These are phyloP conservation scores for Streptopelia turtur DNA, from an alignment of 2,797 vertebrate species.

Conservation along the genomic window DNA sequence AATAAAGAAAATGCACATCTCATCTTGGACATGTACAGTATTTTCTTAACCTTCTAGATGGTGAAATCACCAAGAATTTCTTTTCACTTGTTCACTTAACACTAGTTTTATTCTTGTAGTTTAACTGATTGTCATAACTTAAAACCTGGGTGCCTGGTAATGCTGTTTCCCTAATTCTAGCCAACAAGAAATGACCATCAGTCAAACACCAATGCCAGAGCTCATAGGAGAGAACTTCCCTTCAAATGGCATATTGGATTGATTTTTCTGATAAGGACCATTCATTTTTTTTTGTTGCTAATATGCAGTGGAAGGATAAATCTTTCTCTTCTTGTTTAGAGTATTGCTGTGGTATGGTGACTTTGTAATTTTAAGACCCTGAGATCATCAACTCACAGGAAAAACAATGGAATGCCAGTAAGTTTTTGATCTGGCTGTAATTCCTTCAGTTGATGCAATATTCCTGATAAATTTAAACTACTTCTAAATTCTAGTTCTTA, in stretches of 20 bases:
- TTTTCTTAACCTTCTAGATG: not conserved
- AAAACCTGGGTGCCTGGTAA: not conserved
- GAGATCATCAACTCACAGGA: not conserved
- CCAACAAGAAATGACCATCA: rapidly evolving
- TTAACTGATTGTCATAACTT: not conserved
- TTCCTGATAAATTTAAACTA: not conserved
- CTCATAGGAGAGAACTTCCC: not conserved
- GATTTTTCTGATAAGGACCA: not conserved
- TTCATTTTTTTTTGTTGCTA: not conserved
- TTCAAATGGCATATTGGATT: not conserved
- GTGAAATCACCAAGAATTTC: not conserved
- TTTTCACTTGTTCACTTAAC: not conserved
- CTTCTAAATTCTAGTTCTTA: not conserved
- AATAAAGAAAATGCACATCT: not conserved
- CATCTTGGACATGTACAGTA: not conserved
- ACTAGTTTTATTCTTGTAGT: not conserved
- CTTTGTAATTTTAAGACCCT: not conserved
- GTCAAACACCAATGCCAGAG: not conserved
- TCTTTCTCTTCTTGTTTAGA: not conserved
- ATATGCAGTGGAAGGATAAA: not conserved
- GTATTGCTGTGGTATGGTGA: not conserved
- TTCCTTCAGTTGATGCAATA: not conserved
- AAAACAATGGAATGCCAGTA: not conserved
- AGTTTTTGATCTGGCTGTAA: not conserved
- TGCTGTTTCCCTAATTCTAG: not conserved